Conservation (phyloP, 1,140 invertebrate genomes). For the Drosophila ananassae region DNA sequence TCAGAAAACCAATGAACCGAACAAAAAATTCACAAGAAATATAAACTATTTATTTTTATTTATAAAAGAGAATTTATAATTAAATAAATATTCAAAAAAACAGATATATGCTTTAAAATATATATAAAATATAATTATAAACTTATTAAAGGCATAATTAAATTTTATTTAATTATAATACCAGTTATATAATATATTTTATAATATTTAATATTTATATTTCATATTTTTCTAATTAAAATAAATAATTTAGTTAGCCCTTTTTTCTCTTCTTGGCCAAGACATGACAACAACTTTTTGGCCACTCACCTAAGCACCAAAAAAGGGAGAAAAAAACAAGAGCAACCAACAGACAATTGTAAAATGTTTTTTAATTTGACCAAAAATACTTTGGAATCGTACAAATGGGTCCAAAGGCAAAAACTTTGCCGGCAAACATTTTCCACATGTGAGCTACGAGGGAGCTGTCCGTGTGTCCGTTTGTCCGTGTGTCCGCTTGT, state of each 20-base stretch:
- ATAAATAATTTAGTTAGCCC: neutral
- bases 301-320: slow-evolving; percentile 47
- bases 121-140: neutral
- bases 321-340: neutral
- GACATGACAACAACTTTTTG: slow-evolving; percentile 47
- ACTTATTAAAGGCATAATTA: too few species aligned
- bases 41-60: too few species aligned
- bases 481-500: slow-evolving; percentile 2
- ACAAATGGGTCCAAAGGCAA: slow-evolving; percentile 26
- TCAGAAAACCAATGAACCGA: slow-evolving; percentile 45
- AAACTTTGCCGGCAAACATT: slow-evolving; percentile 59
- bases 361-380: slow-evolving; percentile 80
- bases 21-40: slow-evolving; percentile 8
- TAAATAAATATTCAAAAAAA: too few species aligned
- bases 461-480: neutral
- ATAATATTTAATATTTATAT: neutral
- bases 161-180: too few species aligned
- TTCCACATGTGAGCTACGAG: slow-evolving; percentile 37
- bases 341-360: slow-evolving; percentile 48
- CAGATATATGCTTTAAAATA: too few species aligned
- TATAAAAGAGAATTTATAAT: too few species aligned
- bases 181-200: neutral
- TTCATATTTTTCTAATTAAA: neutral
- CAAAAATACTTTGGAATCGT: slow-evolving; percentile 73
- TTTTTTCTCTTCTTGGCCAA: neutral